These are phyloP conservation scores for Hephaestus fuliginosus DNA, from an alignment of 2,797 vertebrate species.

Conservation along the genomic window DNA sequence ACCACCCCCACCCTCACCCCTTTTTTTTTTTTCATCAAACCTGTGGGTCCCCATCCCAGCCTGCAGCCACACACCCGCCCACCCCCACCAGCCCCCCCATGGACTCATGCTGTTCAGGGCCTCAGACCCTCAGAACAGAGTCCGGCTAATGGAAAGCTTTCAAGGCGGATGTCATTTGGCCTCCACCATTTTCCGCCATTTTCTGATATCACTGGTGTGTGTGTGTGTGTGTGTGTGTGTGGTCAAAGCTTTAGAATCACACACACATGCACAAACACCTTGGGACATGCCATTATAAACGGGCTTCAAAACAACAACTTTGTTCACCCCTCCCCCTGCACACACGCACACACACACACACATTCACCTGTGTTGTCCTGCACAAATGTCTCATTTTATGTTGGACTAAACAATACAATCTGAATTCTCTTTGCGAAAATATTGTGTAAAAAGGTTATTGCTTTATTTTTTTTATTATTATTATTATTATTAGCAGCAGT, in stretches of 20 bases:
- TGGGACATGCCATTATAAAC: slow-evolving; percentile 85
- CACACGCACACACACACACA: slow-evolving; percentile 18
- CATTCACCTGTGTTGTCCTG: background rate
- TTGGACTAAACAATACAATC: background rate
- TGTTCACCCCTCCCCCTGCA: background rate
- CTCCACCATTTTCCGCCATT: slow-evolving; percentile 74
- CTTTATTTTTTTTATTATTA: background rate
- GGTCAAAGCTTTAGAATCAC: background rate
- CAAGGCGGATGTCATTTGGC: slow-evolving; percentile 90
- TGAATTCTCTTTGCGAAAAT: background rate
- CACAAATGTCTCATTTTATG: slow-evolving; percentile 1
- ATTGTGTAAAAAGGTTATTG: background rate
- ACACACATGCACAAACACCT: slow-evolving; percentile 43
- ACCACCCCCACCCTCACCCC: slow-evolving; percentile 29
- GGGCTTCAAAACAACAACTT: slow-evolving; percentile 66
- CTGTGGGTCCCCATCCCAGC: slow-evolving; percentile 29
- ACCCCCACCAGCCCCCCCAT: slow-evolving; percentile 34
- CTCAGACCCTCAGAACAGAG: slow-evolving; percentile 85
- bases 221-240: slow-evolving; percentile 44
- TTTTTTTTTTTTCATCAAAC: slow-evolving; percentile 42
- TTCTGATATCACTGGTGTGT: slow-evolving; percentile 86
- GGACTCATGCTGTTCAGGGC: slow-evolving; percentile 86
- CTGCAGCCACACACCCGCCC: slow-evolving; percentile 1
- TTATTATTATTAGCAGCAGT: background rate
- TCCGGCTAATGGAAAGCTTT: slow-evolving; percentile 98